These are phyloP conservation scores for Apodemus speciosus DNA, from an alignment of 2,113 vertebrate species.

Conservation along the genomic window DNA sequence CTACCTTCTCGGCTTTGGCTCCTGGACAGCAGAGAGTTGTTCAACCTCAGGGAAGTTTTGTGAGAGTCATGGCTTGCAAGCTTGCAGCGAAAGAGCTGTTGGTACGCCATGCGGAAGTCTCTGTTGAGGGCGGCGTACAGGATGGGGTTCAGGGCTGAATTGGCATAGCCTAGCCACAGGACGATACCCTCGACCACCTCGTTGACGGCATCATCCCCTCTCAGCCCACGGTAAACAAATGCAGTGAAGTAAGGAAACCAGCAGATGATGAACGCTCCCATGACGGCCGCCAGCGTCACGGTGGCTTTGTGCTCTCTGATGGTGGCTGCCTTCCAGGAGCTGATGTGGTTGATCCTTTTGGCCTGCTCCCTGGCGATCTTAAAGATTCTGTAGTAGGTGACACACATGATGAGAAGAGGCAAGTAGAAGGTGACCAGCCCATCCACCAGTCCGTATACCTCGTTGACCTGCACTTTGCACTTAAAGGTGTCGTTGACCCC, in stretches of 20 bases:
- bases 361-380: conserved; percentile 94
- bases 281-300: conserved; percentile 90
- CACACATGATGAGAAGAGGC: conserved; percentile 93
- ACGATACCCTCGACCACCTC: conserved; percentile 83
- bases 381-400: conserved; percentile 94
- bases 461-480: conserved; percentile 92
- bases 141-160: conserved; percentile 96
- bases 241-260: conserved; percentile 97
- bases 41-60: conserved; percentile 27
- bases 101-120: conserved; percentile 92
- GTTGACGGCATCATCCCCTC: conserved; percentile 75
- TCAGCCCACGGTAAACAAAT: conserved; percentile 89
- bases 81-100: conserved; percentile 89
- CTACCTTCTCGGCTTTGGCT: conserved; percentile 67
- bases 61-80: neutral
- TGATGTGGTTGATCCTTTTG: conserved; percentile 88
- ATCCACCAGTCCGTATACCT: conserved; percentile 90
- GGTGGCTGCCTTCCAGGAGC: conserved; percentile 81
- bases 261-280: conserved; percentile 94
- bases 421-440: conserved; percentile 94
- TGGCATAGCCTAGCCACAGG: conserved; percentile 94
- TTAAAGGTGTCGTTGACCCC: conserved; percentile 42
- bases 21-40: conserved; percentile 71
- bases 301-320: conserved; percentile 95
- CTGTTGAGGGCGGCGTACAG: conserved; percentile 93